Conservation (phyloP, 2,888 invertebrate genomes). For the Pandemis cinnamomeana region DNA sequence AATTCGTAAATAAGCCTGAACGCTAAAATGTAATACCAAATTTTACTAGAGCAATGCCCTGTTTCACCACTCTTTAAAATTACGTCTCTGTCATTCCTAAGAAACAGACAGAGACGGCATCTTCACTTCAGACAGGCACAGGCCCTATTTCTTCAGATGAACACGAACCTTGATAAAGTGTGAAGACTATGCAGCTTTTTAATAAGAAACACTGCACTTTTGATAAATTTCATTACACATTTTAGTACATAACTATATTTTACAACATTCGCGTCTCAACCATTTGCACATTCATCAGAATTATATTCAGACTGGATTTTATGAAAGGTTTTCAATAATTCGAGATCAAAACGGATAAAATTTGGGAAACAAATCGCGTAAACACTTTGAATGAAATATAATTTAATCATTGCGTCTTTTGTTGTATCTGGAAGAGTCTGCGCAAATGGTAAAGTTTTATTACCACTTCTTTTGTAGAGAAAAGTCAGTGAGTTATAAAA, state of each 20-base stretch:
- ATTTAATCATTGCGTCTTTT: too few species aligned
- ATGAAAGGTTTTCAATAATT: too few species aligned
- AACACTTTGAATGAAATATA: too few species aligned
- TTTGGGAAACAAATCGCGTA: too few species aligned
- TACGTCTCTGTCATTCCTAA: too few species aligned
- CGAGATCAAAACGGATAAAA: too few species aligned
- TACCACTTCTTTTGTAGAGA: background rate
- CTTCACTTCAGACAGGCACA: too few species aligned
- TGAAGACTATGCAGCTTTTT: background rate
- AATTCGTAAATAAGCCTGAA: background rate
- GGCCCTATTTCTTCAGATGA: too few species aligned
- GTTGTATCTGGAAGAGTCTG: background rate
- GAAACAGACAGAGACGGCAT: too few species aligned
- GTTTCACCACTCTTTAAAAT: too few species aligned
- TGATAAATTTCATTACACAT: slow-evolving; percentile 26
- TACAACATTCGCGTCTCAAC: slow-evolving; percentile 20
- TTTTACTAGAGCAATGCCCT: too few species aligned
- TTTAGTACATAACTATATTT: slow-evolving; percentile 26
- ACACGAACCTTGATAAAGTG: background rate
- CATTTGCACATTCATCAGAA: slow-evolving; percentile 16
- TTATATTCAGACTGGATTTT: background rate
- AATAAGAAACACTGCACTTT: background rate
- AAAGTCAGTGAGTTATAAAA: slow-evolving; percentile 5
- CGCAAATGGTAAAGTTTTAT: background rate
- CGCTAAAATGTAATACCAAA: too few species aligned